Percentiles rank a stretch among this genome's conserved stretches.
Evolutionary conservation across 1,140 invertebrate genomes (phyloP).

Genomic region (Euura saliciscinereae): DNA sequence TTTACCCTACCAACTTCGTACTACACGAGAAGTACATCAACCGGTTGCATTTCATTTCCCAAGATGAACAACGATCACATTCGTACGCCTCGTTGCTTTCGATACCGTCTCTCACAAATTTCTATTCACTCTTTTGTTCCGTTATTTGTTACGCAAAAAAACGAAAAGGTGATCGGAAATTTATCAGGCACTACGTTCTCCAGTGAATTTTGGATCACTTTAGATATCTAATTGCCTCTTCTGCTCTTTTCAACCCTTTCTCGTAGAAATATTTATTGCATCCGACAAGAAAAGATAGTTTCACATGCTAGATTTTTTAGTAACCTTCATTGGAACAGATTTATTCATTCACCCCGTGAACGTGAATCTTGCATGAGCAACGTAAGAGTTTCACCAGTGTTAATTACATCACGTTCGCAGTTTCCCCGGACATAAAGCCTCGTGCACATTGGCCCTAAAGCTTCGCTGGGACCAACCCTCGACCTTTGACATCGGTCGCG

Average conservation of each 20-base stretch:
- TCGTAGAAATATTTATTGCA: no score
- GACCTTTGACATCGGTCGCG: neutral
- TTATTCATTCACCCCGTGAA: neutral
- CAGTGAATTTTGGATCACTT: neutral
- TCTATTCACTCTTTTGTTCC: no score
- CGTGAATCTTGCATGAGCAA: neutral
- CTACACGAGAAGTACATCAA: no score
- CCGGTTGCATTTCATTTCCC: no score
- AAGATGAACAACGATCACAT: no score
- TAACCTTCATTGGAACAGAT: neutral
- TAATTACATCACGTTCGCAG: slow-evolving; percentile 5
- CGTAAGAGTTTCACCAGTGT: neutral
- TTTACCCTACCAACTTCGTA: neutral
- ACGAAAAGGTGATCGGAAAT: neutral
- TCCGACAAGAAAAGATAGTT: no score
- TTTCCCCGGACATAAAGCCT: neutral
- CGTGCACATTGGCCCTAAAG: slow-evolving; percentile 3
- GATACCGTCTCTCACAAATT: no score
- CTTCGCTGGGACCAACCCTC: neutral
- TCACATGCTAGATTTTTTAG: no score
- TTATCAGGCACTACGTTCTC: neutral
- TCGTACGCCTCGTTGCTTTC: no score
- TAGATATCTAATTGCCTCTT: neutral
- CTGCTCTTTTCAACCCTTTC: no score
- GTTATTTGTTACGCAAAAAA: no score